Evolutionary conservation across 2,888 invertebrate genomes (phyloP).

Genomic region (Drosophila sordidapex): DNA sequence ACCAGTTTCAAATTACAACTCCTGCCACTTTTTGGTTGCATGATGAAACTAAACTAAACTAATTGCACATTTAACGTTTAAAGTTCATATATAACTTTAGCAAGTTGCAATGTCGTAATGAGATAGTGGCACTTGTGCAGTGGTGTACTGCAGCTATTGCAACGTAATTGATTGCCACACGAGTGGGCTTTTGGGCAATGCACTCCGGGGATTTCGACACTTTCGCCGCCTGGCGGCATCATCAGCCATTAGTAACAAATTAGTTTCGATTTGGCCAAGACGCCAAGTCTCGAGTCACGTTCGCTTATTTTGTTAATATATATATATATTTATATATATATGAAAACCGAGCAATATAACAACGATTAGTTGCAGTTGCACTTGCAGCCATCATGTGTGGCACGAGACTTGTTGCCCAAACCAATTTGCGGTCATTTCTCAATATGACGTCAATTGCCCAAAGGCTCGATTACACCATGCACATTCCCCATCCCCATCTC

Average conservation of each 20-base stretch:
- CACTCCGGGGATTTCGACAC: constrained; percentile 35
- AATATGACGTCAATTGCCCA: constrained; percentile 42
- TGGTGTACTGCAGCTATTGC: constrained; percentile 6
- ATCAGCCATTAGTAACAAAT: constrained; percentile 36
- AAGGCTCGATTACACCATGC: neutral
- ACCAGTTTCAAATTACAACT: neutral
- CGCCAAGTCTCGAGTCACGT: constrained; percentile 30
- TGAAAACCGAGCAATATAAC: constrained; percentile 19
- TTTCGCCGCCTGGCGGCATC: constrained; percentile 29
- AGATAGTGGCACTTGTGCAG: neutral
- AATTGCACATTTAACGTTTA: neutral
- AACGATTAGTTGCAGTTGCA: constrained; percentile 39
- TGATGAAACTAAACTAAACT: neutral
- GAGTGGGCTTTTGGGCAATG: constrained; percentile 9
- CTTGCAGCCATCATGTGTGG: constrained; percentile 45
- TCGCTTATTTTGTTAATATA: neutral
- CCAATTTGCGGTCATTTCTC: constrained; percentile 14
- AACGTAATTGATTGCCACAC: constrained; percentile 14
- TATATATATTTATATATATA: constrained; percentile 7
- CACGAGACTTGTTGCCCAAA: constrained; percentile 29
- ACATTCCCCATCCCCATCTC: neutral
- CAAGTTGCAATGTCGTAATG: neutral
- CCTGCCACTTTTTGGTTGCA: neutral
- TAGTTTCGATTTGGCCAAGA: constrained; percentile 35
- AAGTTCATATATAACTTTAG: neutral